Percentiles rank a stretch among this genome's conserved stretches.
phyloP scores from a whole-genome alignment of 1,140 invertebrate species.

The Pristionchus pacificus region DNA sequence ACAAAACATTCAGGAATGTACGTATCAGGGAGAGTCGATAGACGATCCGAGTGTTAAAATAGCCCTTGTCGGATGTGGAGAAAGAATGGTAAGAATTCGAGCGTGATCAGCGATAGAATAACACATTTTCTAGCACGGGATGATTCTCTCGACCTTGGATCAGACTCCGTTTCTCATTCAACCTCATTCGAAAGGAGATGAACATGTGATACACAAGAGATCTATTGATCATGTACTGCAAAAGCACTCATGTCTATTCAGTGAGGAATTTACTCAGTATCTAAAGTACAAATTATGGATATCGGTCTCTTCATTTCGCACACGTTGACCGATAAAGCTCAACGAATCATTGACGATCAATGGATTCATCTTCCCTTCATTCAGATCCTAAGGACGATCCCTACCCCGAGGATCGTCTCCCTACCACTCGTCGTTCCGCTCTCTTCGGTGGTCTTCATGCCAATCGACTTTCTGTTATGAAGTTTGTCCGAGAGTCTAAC shows the following conservation, averaged over 20 bases:
- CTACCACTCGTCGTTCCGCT: no score
- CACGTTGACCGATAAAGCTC: no score
- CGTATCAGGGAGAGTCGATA: constrained; percentile 18
- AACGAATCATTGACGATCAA: no score
- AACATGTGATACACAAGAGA: constrained; percentile 37
- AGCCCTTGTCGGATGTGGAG: constrained; percentile 26
- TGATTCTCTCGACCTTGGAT: constrained; percentile 30
- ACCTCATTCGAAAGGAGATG: constrained; percentile 18
- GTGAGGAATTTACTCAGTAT: constrained; percentile 10
- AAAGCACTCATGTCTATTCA: constrained; percentile 35
- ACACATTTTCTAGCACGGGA: constrained; percentile 27
- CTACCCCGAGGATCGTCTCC: constrained; percentile 39
- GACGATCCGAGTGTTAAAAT: constrained; percentile 14
- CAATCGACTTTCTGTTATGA: constrained; percentile 14
- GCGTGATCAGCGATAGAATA: constrained; percentile 3
- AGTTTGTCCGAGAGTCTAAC: constrained; percentile 9
- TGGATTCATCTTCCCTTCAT: no score
- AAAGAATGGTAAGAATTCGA: constrained; percentile 20
- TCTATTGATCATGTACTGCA: constrained; percentile 11
- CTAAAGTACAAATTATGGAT: neutral
- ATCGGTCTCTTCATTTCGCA: neutral
- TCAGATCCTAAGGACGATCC: constrained; percentile 32
- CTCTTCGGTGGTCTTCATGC: no score
- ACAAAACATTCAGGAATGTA: constrained; percentile 17
- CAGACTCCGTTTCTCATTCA: constrained; percentile 32